These are phyloP conservation scores for Gavia stellata DNA, from an alignment of 2,113 vertebrate genomes.

Conservation along the genomic window DNA sequence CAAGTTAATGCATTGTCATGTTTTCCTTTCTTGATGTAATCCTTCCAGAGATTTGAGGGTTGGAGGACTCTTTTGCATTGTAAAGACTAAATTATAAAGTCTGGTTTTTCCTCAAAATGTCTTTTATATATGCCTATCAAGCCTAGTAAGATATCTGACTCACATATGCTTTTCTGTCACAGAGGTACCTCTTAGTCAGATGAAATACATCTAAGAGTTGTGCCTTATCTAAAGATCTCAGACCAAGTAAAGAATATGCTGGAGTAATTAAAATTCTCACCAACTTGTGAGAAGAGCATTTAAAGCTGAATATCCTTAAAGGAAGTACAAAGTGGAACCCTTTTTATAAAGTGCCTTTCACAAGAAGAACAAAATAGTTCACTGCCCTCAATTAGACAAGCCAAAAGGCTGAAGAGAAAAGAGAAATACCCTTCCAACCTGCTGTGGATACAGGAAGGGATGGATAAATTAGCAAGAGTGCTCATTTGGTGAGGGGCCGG, in stretches of 20 bases:
- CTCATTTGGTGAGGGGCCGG: background rate
- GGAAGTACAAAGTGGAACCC: background rate
- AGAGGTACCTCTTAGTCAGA: background rate
- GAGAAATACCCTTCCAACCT: constrained; percentile 1
- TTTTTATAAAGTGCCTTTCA: constrained; percentile 27
- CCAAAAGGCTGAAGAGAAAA: background rate
- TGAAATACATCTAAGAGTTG: background rate
- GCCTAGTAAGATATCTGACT: background rate
- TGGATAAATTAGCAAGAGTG: background rate
- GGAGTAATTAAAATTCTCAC: constrained; percentile 1
- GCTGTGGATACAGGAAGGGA: background rate
- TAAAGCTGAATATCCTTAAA: background rate
- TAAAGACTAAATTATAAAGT: background rate
- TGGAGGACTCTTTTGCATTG: background rate
- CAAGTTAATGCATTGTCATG: background rate
- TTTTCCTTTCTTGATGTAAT: background rate
- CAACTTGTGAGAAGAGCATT: background rate
- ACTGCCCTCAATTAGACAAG: constrained; percentile 23
- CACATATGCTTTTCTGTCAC: background rate
- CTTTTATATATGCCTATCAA: background rate
- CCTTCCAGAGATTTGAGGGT: background rate
- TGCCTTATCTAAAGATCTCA: background rate
- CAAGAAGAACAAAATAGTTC: constrained; percentile 8
- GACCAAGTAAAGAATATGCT: background rate
- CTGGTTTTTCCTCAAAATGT: background rate